Evolutionary conservation across 2,888 invertebrate genomes (phyloP).

Genomic region (Thymelicus lineola): DNA sequence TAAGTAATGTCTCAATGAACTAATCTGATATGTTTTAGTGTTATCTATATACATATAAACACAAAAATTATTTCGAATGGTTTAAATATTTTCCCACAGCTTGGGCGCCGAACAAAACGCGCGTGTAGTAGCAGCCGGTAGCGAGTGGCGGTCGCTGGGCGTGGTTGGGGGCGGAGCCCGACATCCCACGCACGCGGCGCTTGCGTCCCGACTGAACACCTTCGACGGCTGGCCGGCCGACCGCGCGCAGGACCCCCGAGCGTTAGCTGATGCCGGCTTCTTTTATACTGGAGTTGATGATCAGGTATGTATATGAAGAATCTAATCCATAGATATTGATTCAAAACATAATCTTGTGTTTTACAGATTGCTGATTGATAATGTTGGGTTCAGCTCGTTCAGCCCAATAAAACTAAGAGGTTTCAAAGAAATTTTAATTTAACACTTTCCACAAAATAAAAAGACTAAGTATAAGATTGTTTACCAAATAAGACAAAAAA

Average conservation of each 20-base stretch:
- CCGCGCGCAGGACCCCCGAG: conserved; percentile 90
- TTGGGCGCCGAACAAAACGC: conserved; percentile 73
- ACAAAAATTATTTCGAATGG: too few species aligned
- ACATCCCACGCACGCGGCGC: conserved; percentile 88
- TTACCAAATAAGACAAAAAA: conserved; percentile 33
- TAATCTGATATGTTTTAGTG: too few species aligned
- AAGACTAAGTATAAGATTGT: too few species aligned
- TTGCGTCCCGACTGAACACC: conserved; percentile 88
- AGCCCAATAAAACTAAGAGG: too few species aligned
- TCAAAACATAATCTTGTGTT: too few species aligned
- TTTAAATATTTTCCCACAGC: conserved; percentile 45
- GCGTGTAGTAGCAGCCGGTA: conserved; percentile 63
- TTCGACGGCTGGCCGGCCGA: conserved; percentile 91
- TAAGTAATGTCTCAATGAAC: too few species aligned
- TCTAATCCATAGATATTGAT: too few species aligned
- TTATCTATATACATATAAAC: too few species aligned
- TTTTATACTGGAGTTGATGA: conserved; percentile 91
- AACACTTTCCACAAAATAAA: too few species aligned
- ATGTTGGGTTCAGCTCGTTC: too few species aligned
- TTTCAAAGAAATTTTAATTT: too few species aligned
- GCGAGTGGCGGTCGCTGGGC: conserved; percentile 69
- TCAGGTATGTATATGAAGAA: conserved; percentile 69
- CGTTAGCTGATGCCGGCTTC: conserved; percentile 94
- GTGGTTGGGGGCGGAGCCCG: conserved; percentile 78
- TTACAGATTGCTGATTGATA: too few species aligned